Evolutionary conservation across 2,113 vertebrate genomes (phyloP).

Genomic region (Centropus unirufus): DNA sequence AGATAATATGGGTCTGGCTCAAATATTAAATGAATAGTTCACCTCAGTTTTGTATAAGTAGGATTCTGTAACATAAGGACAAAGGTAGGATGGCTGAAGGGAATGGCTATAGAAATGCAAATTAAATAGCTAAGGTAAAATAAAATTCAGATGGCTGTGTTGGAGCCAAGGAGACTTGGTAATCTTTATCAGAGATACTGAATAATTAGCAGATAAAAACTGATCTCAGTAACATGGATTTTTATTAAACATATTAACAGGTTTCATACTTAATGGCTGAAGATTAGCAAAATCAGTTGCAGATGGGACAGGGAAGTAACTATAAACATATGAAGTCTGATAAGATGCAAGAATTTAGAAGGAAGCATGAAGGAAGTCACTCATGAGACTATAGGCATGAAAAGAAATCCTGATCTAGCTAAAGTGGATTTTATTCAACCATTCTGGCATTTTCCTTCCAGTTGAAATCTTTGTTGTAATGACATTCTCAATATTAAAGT

Average conservation of each 20-base stretch:
- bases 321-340: neutral
- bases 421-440: neutral
- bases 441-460: neutral
- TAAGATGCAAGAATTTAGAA: neutral
- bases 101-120: neutral
- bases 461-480: neutral
- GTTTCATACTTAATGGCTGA: neutral
- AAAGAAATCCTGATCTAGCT: neutral
- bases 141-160: neutral
- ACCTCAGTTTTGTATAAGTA: constrained; percentile 8
- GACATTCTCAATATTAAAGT: neutral
- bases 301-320: neutral
- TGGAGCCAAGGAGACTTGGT: neutral
- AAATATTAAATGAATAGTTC: constrained; percentile 1
- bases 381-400: neutral
- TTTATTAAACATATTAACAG: neutral
- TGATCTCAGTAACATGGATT: neutral
- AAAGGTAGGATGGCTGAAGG: neutral
- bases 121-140: neutral
- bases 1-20: neutral
- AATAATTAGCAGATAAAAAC: neutral
- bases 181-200: neutral
- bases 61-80: neutral
- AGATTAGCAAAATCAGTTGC: neutral
- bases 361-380: neutral